phyloP scores from a whole-genome alignment of 1,140 invertebrate genomes.

The Eumeta japonica region DNA sequence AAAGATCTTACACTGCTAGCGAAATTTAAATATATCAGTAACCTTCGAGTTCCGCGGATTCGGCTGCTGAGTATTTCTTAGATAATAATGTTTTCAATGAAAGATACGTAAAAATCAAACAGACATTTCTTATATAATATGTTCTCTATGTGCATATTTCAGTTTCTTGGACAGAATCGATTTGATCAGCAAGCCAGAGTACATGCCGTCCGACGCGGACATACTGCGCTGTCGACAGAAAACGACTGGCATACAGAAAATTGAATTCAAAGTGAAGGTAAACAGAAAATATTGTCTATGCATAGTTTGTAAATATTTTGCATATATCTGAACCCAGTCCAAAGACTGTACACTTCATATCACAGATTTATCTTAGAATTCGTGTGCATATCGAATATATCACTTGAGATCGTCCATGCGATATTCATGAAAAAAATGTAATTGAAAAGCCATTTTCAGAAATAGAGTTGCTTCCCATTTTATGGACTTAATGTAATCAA shows the following conservation, averaged over 20 bases:
- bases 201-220: conserved; percentile 68
- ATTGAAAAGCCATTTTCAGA: neutral
- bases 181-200: conserved; percentile 60
- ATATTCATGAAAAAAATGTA: neutral
- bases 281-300: neutral
- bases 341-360: no score
- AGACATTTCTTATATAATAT: neutral
- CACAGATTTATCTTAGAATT: no score
- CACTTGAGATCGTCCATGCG: no score
- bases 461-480: neutral
- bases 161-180: conserved; percentile 70
- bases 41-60: no score
- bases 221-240: conserved; percentile 69
- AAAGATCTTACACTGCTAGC: no score
- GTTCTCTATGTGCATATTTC: conserved; percentile 12
- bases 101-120: no score
- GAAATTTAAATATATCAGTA: no score
- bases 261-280: conserved; percentile 68
- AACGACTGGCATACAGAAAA: conserved; percentile 71
- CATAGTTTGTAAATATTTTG: neutral
- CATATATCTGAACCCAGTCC: no score
- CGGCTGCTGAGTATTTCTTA: no score
- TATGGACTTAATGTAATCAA: no score
- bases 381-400: no score
- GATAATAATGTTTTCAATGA: no score